Conservation (phyloP, 2,888 invertebrate species). For the Troides helena region DNA sequence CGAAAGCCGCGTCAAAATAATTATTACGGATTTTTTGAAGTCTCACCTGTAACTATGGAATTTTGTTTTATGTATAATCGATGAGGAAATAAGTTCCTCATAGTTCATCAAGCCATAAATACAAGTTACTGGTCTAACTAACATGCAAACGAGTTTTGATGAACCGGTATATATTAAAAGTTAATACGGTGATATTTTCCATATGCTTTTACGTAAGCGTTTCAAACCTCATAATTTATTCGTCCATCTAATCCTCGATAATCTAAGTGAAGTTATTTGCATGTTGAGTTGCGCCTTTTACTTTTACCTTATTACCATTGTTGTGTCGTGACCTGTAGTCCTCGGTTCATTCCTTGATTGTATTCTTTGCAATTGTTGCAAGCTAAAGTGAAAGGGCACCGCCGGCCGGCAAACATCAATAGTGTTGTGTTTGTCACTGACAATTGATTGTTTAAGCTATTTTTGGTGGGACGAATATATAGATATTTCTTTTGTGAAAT, state of each 20-base stretch:
- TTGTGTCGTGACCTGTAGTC: slow-evolving; percentile 57
- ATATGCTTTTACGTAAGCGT: neutral
- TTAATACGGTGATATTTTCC: neutral
- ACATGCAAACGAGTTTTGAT: neutral
- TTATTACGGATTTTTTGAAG: slow-evolving; percentile 4
- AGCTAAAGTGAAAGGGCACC: slow-evolving; percentile 68
- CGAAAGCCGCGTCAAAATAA: slow-evolving; percentile 19
- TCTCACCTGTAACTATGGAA: too few relatives aligned
- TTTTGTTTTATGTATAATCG: neutral
- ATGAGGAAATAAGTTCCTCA: neutral
- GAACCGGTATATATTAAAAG: neutral
- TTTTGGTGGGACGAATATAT: neutral
- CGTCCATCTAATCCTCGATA: slow-evolving; percentile 3
- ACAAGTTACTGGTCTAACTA: neutral
- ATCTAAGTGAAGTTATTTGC: slow-evolving; percentile 10
- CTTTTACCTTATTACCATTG: slow-evolving; percentile 40
- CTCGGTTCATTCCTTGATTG: slow-evolving; percentile 49
- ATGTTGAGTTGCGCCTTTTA: slow-evolving; percentile 27
- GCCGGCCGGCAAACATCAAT: slow-evolving; percentile 42
- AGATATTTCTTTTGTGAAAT: neutral
- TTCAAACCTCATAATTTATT: neutral
- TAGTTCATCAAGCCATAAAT: neutral
- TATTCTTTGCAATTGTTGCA: slow-evolving; percentile 59
- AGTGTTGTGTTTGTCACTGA: slow-evolving; percentile 11
- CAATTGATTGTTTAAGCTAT: slow-evolving; percentile 12